A percentile compares a stretch with the other conserved stretches of the same genome.
phyloP scores from a whole-genome alignment of 2,113 vertebrate genomes.

The Passer montanus region DNA sequence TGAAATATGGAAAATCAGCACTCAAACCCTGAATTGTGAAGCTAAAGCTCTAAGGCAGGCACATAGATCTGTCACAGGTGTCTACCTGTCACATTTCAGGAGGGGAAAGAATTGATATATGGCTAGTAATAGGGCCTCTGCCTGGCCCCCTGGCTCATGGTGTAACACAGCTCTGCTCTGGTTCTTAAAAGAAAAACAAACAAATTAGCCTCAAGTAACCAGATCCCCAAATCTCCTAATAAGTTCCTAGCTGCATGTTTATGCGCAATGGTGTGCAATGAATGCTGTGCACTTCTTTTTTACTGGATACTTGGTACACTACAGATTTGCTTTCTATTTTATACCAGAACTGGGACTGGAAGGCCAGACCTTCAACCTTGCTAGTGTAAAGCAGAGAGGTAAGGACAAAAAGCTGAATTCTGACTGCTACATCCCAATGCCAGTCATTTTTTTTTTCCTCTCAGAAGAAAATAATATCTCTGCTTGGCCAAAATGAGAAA shows the following conservation, averaged over 20 bases:
- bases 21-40: neutral
- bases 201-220: neutral
- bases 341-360: neutral
- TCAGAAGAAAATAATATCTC: neutral
- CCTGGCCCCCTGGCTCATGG: neutral
- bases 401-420: neutral
- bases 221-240: neutral
- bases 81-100: neutral
- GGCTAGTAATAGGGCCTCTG: neutral
- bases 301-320: neutral
- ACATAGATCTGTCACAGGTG: neutral
- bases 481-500: neutral
- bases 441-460: neutral
- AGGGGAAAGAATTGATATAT: neutral
- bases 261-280: neutral
- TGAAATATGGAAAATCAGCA: neutral
- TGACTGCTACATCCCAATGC: neutral
- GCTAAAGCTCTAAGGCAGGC: neutral
- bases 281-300: neutral
- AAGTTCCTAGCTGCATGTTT: neutral
- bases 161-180: neutral
- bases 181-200: neutral
- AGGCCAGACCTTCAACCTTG: neutral
- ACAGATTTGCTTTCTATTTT: neutral
- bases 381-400: neutral